Conservation (phyloP, 2,113 vertebrate species). For the Oncorhynchus mykiss region DNA sequence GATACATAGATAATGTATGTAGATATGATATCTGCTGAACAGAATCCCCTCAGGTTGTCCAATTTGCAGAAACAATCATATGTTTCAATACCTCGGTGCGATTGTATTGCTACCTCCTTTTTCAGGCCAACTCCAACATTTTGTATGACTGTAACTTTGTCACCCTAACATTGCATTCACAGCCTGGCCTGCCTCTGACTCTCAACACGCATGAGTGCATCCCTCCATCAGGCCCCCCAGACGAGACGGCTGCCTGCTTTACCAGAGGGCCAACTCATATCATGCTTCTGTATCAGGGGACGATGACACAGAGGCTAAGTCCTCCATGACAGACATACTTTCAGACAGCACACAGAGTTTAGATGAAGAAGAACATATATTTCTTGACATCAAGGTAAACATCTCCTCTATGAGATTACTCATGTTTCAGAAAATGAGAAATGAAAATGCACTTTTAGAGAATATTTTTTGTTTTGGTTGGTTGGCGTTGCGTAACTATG, state of each 20-base stretch:
- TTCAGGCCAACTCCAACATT: neutral
- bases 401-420: too few species aligned
- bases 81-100: neutral
- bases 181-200: neutral
- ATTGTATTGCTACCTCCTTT: neutral
- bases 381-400: conserved; percentile 1
- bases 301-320: neutral
- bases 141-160: neutral
- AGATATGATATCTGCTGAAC: neutral
- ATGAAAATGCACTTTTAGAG: too few species aligned
- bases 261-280: neutral
- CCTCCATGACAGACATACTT: neutral
- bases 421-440: too few species aligned
- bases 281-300: neutral
- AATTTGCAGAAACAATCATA: neutral
- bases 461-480: too few species aligned
- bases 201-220: neutral
- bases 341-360: neutral
- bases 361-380: neutral
- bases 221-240: neutral
- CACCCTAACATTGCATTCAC: neutral
- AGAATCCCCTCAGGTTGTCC: neutral
- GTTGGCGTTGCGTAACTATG: neutral
- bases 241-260: neutral
- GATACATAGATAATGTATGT: neutral